phyloP scores from a whole-genome alignment of 2,888 invertebrate genomes.

The Ophonus ardosiacus region DNA sequence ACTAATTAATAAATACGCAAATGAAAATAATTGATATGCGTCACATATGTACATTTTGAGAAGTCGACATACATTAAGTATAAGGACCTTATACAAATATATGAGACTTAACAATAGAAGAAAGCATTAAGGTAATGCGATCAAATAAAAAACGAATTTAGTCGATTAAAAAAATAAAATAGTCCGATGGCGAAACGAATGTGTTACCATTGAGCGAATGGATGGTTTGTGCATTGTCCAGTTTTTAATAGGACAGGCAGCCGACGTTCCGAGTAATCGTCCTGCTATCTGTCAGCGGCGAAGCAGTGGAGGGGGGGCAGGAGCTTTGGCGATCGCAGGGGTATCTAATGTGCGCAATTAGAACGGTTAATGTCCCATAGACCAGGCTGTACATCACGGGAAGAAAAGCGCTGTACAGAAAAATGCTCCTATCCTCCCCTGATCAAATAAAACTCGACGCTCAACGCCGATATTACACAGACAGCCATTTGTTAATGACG shows the following conservation, averaged over 20 bases:
- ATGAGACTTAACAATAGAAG: not conserved
- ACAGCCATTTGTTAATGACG: slow-evolving; percentile 42
- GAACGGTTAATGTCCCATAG: slow-evolving; percentile 63
- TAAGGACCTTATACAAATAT: not conserved
- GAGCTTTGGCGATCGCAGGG: not conserved
- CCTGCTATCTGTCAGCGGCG: slow-evolving; percentile 54
- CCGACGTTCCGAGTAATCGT: slow-evolving; percentile 54
- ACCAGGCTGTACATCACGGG: slow-evolving; percentile 57
- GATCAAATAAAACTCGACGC: slow-evolving; percentile 46
- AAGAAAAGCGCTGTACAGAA: slow-evolving; percentile 57
- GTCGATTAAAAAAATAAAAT: slow-evolving; percentile 47
- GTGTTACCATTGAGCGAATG: slow-evolving; percentile 41
- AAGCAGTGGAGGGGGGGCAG: slow-evolving; percentile 8
- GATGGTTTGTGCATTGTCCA: slow-evolving; percentile 52
- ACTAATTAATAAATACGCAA: too few relatives aligned
- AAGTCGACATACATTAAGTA: not conserved
- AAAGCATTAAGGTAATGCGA: slow-evolving; percentile 1
- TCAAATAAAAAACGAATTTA: slow-evolving; percentile 51
- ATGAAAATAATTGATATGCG: too few relatives aligned
- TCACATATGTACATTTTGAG: not conserved
- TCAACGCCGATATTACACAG: slow-evolving; percentile 49
- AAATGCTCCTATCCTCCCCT: slow-evolving; percentile 47
- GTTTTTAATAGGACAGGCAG: slow-evolving; percentile 60
- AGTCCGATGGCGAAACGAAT: slow-evolving; percentile 23
- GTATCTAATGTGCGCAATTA: slow-evolving; percentile 63